Evolutionary conservation across 1,140 invertebrate species (phyloP).

Genomic region (Phortica variegata): DNA sequence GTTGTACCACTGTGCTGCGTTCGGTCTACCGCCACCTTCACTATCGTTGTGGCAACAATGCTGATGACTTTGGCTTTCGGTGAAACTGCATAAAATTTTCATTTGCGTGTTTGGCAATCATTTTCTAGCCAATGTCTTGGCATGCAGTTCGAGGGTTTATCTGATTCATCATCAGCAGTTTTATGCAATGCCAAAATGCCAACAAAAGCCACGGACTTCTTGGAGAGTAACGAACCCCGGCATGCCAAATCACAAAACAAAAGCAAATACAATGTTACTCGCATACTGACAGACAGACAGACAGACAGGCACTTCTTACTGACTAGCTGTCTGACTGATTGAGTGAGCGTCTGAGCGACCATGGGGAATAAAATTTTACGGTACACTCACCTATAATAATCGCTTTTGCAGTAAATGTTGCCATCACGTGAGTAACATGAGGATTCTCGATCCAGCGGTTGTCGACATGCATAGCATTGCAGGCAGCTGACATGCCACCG

Average conservation of each 20-base stretch:
- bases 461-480: constrained; percentile 87
- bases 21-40: no score
- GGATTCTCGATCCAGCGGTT: constrained; percentile 84
- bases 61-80: constrained; percentile 21
- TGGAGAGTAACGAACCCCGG: not conserved
- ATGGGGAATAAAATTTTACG: no score
- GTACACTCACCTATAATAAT: constrained; percentile 90
- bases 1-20: not conserved
- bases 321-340: no score
- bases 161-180: constrained; percentile 39
- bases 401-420: constrained; percentile 95
- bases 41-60: constrained; percentile 21
- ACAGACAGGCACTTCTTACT: not conserved
- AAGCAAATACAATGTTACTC: no score
- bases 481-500: constrained; percentile 91
- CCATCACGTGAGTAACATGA: constrained; percentile 93
- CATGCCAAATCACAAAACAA: not conserved
- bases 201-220: not conserved
- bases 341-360: no score
- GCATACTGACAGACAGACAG: no score
- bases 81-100: constrained; percentile 39
- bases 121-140: constrained; percentile 56
- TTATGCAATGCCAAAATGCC: not conserved
- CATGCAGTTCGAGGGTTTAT: constrained; percentile 50
- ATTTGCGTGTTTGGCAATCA: constrained; percentile 55